phyloP scores from a whole-genome alignment of 2,888 invertebrate species.

The Scrobipalpa atriplicella region DNA sequence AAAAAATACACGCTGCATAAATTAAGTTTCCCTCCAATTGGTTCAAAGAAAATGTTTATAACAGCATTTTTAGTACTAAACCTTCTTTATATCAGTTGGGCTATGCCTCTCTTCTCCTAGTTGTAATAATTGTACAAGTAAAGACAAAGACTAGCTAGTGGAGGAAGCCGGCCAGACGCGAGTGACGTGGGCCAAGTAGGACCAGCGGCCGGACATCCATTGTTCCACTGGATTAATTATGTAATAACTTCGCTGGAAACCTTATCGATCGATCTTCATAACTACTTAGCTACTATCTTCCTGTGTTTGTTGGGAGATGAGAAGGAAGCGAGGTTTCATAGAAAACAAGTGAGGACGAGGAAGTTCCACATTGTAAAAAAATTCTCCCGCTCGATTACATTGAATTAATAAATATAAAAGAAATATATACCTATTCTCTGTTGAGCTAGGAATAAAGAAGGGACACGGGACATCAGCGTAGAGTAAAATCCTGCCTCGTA shows the following conservation, averaged over 20 bases:
- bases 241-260: slow-evolving; percentile 33
- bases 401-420: too few species aligned
- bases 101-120: too few species aligned
- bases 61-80: too few species aligned
- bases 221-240: slow-evolving; percentile 50
- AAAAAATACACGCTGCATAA: too few species aligned
- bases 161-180: slow-evolving; percentile 19
- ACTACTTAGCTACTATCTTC: neutral
- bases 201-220: slow-evolving; percentile 65
- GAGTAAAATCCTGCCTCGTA: slow-evolving; percentile 13
- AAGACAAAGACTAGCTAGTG: neutral
- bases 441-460: slow-evolving; percentile 29
- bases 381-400: too few species aligned
- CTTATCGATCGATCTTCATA: slow-evolving; percentile 15
- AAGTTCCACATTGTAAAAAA: too few species aligned
- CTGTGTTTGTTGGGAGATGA: slow-evolving; percentile 13
- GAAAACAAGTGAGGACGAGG: neutral
- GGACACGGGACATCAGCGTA: neutral
- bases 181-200: slow-evolving; percentile 50
- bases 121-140: too few species aligned
- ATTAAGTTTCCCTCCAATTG: too few species aligned
- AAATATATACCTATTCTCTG: slow-evolving; percentile 40
- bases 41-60: too few species aligned
- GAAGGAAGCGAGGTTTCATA: slow-evolving; percentile 11
- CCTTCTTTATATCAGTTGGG: too few species aligned